Base-by-base conservation (phyloP, 2,888 invertebrate species). In the Drosophila formosana region DNA sequence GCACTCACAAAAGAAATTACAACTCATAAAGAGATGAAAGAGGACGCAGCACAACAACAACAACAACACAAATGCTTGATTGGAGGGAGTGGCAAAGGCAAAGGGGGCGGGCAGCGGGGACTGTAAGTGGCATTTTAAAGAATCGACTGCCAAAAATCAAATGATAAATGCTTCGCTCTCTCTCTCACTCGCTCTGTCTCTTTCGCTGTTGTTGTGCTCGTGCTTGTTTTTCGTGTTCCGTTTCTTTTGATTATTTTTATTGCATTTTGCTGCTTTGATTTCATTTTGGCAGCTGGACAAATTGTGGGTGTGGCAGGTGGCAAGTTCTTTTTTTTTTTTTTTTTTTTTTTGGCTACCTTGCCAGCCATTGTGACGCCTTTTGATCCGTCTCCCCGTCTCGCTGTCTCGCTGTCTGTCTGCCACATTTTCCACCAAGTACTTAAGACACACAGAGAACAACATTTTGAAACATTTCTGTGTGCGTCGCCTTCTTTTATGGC, bases 1-100 rank as follows among this genome's bases (percentile, higher is more conserved):
- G 82, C 80, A 81, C 75, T 72, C 82, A 88, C 88, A 78, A 82
- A 74, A 82, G 88, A 72, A 88, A 88, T 82, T 82, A 82, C 80
- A 57, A 65, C 82, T 84, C 75, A 84, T 78, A 72, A 87, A 81
- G 71, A 82, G 88, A 83, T 83, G 88, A 83, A 83, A 83, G 88
- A 11, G 18, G 18, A 18, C 18, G 18, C 18, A 18, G 18, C 18
- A 18, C 39, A 41, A n/a, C n/a, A n/a, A 1, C 13, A 39, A 7
- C 13, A 39, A 13, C 11, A 30, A 28, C 2, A 30, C 0, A 26
- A 7, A 18, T 18, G 18, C 18, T 18, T 18, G 18, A 18, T 18
- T 18, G 18, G 6, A 11, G 78, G 75, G 72, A 76, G 72, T 26
- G 28, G 23, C 57, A 26, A 45, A 28, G 26, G n/a, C n/a, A n/a